A percentile compares a stretch with the other conserved stretches of the same genome.
These are phyloP conservation scores for Miichthys miiuy DNA, from an alignment of 2,797 vertebrate species.

Conservation along the genomic window DNA sequence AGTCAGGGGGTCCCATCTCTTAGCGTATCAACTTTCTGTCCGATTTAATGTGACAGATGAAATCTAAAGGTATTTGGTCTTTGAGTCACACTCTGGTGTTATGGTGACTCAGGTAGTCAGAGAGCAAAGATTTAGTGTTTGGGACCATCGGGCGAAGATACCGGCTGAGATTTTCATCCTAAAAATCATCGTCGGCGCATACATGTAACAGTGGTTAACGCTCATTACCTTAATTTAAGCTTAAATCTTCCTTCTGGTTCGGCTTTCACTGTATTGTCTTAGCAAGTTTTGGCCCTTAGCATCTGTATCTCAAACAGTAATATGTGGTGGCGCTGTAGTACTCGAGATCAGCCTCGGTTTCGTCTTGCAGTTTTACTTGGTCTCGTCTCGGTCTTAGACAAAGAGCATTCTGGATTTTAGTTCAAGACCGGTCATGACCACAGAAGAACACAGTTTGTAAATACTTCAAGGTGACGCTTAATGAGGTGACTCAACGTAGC, in stretches of 20 bases:
- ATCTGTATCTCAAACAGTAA: background rate
- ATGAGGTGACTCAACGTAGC: too few species aligned
- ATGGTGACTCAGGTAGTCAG: background rate
- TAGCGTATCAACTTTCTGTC: slow-evolving; percentile 33
- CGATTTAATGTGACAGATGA: background rate
- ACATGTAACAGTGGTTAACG: background rate
- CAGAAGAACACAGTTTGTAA: too few species aligned
- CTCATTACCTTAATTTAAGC: background rate
- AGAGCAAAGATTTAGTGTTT: slow-evolving; percentile 14
- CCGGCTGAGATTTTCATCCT: background rate
- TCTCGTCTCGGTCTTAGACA: too few species aligned
- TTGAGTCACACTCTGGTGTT: background rate
- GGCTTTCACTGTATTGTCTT: background rate
- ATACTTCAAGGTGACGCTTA: too few species aligned
- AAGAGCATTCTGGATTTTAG: too few species aligned
- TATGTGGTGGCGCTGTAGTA: too few species aligned
- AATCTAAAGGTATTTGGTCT: slow-evolving; percentile 27
- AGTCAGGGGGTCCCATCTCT: slow-evolving; percentile 22
- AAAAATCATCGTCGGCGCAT: background rate
- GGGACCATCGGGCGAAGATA: background rate
- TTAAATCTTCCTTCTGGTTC: slow-evolving; percentile 4
- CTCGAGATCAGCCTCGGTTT: too few species aligned
- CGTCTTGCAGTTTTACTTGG: background rate
- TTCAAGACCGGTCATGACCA: too few species aligned
- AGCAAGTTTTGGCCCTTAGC: background rate